Conservation (phyloP, 1,140 invertebrate genomes). For the Pollicipes pollicipes region DNA sequence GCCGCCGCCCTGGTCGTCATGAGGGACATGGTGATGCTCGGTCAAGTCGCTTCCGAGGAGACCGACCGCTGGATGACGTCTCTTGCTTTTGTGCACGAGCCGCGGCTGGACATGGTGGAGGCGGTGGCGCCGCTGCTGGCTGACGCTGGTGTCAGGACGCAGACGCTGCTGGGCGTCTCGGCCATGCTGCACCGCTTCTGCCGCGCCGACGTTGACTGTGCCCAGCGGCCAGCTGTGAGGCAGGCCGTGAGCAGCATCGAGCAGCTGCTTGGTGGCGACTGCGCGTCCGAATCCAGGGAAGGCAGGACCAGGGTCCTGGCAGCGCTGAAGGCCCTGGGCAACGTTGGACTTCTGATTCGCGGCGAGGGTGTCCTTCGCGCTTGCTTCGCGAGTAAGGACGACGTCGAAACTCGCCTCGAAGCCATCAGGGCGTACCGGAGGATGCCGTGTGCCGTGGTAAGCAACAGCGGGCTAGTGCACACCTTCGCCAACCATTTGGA, state of each 20-base stretch:
- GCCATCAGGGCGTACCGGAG: constrained; percentile 54
- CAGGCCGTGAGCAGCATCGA: constrained; percentile 46
- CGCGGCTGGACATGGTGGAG: constrained; percentile 48
- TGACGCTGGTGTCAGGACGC: constrained; percentile 35
- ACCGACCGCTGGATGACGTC: constrained; percentile 35
- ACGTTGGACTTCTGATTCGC: constrained; percentile 44
- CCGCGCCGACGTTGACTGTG: constrained; percentile 24
- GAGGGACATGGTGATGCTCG: constrained; percentile 46
- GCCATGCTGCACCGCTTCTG: constrained; percentile 31
- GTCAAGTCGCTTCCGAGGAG: constrained; percentile 42
- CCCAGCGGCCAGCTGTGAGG: constrained; percentile 28
- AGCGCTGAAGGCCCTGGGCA: constrained; percentile 61
- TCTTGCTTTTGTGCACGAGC: constrained; percentile 45
- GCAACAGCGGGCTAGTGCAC: constrained; percentile 37
- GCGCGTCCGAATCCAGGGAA: constrained; percentile 34
- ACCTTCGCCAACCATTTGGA: constrained; percentile 47
- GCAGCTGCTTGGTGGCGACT: constrained; percentile 32
- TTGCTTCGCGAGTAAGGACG: constrained; percentile 45
- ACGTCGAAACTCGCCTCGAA: constrained; percentile 50
- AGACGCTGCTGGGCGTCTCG: constrained; percentile 28
- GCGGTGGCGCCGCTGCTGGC: constrained; percentile 31
- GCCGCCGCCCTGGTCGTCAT: constrained; percentile 52
- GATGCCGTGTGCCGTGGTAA: constrained; percentile 39
- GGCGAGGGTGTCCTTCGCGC: constrained; percentile 40
- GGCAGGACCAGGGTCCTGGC: constrained; percentile 53